Percentiles rank a stretch among this genome's conserved stretches.
Conservation (phyloP, 2,888 invertebrate species). For the Morinoia aosen region DNA sequence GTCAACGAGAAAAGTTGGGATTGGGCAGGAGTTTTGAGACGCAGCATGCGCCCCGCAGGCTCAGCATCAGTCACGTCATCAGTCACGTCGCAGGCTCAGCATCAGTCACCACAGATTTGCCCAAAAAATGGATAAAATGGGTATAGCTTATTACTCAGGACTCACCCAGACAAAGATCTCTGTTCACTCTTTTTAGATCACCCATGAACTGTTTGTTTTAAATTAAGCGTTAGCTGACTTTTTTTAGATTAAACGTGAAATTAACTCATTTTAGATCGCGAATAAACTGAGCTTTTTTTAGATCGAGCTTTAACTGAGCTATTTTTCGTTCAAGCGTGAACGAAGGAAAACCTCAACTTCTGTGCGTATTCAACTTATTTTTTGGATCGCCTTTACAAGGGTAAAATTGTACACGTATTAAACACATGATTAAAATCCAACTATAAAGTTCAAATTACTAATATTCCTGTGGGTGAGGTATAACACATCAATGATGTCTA, state of each 20-base stretch:
- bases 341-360: too few relatives aligned
- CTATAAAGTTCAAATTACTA: not conserved
- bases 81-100: not conserved
- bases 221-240: too few relatives aligned
- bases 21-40: not conserved
- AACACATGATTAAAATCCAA: too few relatives aligned
- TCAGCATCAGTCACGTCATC: not conserved
- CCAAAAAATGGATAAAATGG: not conserved
- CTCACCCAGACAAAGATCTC: not conserved
- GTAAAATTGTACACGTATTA: too few relatives aligned
- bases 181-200: not conserved
- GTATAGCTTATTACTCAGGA: not conserved
- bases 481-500: not conserved
- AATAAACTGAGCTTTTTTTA: too few relatives aligned
- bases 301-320: too few relatives aligned
- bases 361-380: too few relatives aligned
- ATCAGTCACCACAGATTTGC: not conserved
- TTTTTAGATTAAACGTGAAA: too few relatives aligned
- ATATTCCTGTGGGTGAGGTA: not conserved
- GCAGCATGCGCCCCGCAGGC: not conserved
- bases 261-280: too few relatives aligned
- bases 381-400: too few relatives aligned
- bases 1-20: not conserved
- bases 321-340: too few relatives aligned
- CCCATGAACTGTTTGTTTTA: too few relatives aligned